Evolutionary conservation across 2,113 vertebrate species (phyloP).

Genomic region (Aspiorhynchus laticeps): DNA sequence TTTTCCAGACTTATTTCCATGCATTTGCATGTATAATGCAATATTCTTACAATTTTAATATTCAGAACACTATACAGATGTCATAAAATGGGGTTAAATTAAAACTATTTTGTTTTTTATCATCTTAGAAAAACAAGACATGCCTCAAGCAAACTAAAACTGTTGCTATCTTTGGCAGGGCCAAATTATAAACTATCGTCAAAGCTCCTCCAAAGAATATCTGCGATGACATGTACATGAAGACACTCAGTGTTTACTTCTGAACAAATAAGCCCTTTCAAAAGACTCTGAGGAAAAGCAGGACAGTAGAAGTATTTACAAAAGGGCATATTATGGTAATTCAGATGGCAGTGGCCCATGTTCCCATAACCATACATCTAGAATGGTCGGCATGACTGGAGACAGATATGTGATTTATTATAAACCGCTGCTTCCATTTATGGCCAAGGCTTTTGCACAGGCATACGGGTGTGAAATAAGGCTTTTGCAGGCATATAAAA

Average conservation of each 20-base stretch:
- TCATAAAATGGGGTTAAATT: background rate
- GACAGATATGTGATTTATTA: slow-evolving; percentile 39
- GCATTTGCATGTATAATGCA: background rate
- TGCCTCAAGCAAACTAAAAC: slow-evolving; percentile 7
- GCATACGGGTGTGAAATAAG: slow-evolving; percentile 61
- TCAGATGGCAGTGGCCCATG: slow-evolving; percentile 26
- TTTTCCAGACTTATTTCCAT: background rate
- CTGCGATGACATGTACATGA: slow-evolving; percentile 15
- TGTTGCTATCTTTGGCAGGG: background rate
- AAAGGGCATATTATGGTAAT: slow-evolving; percentile 45
- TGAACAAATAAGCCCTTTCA: slow-evolving; percentile 5
- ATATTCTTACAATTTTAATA: background rate
- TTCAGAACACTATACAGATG: background rate
- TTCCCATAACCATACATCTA: slow-evolving; percentile 23
- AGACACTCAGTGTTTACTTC: background rate
- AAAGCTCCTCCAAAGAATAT: background rate
- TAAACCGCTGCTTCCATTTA: slow-evolving; percentile 47
- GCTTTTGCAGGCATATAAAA: slow-evolving; percentile 70
- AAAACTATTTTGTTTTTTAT: background rate
- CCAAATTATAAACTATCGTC: slow-evolving; percentile 6
- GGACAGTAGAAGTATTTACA: slow-evolving; percentile 33
- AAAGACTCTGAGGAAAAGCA: slow-evolving; percentile 34
- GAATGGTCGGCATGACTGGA: slow-evolving; percentile 22
- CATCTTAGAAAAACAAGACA: slow-evolving; percentile 6
- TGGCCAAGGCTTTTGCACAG: slow-evolving; percentile 26